Evolutionary conservation across 2,888 invertebrate species (phyloP).

Genomic region (Sminthurinus aureus): DNA sequence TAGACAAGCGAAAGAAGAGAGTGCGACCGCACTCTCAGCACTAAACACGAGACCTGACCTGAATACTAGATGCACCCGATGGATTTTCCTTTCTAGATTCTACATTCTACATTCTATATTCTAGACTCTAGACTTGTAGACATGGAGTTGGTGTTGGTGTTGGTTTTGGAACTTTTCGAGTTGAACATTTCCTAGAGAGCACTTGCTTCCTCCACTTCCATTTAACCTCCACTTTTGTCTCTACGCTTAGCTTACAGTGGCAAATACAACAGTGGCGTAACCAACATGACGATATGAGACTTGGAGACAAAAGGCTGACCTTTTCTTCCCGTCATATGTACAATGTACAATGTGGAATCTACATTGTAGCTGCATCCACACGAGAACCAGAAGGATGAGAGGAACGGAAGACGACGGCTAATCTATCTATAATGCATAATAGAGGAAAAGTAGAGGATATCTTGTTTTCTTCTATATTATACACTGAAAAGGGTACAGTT

Average conservation of each 20-base stretch:
- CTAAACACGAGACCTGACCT: slow-evolving; percentile 47
- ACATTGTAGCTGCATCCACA: neutral
- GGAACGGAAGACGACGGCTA: too few relatives aligned
- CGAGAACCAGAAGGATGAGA: too few relatives aligned
- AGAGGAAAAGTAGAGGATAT: neutral
- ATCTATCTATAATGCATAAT: neutral
- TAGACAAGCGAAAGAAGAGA: slow-evolving; percentile 20
- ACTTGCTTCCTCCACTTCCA: neutral
- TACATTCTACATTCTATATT: too few relatives aligned
- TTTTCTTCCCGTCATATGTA: neutral
- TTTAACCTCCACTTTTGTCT: neutral
- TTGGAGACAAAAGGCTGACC: neutral
- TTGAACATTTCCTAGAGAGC: too few relatives aligned
- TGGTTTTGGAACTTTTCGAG: neutral
- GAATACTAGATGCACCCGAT: slow-evolving; percentile 38
- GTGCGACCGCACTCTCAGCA: slow-evolving; percentile 39
- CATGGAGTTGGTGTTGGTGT: too few relatives aligned
- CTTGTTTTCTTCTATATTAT: neutral
- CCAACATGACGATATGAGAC: neutral
- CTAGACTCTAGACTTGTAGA: too few relatives aligned
- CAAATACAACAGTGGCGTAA: too few relatives aligned
- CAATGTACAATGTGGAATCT: neutral
- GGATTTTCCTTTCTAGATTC: neutral
- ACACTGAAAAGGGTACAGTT: too few relatives aligned
- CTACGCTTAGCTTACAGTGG: too few relatives aligned